Evolutionary conservation across 2,888 invertebrate species (phyloP).

Genomic region (Lobophora halterata): DNA sequence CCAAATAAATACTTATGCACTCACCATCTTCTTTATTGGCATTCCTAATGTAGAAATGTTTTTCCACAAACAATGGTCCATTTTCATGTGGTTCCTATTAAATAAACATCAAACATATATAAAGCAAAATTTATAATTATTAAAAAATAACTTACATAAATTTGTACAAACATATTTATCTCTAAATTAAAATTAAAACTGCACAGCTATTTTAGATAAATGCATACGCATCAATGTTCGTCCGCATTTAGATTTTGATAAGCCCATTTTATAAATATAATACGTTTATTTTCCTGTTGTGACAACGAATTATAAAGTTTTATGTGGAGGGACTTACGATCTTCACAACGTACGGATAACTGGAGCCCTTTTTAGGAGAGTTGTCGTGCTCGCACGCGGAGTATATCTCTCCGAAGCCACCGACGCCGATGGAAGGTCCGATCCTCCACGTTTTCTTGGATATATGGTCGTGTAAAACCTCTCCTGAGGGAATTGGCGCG

Average conservation of each 20-base stretch:
- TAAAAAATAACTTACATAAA: too few species aligned
- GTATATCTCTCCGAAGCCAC: constrained; percentile 97
- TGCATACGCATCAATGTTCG: too few species aligned
- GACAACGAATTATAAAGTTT: neutral
- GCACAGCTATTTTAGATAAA: too few species aligned
- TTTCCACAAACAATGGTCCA: constrained; percentile 97
- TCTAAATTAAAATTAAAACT: too few species aligned
- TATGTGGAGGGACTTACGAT: constrained; percentile 81
- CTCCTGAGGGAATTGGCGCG: constrained; percentile 87
- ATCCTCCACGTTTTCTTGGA: constrained; percentile 91
- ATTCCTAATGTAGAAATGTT: constrained; percentile 92
- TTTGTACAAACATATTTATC: too few species aligned
- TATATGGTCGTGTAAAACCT: constrained; percentile 86
- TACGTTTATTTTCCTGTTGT: too few species aligned
- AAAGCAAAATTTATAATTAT: too few species aligned
- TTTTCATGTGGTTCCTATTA: constrained; percentile 92
- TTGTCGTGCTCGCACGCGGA: constrained; percentile 84
- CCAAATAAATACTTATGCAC: constrained; percentile 46
- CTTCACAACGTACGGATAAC: constrained; percentile 87
- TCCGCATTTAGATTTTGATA: too few species aligned
- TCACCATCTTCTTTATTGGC: constrained; percentile 86
- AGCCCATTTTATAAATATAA: too few species aligned
- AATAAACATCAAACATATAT: too few species aligned
- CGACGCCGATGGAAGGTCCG: constrained; percentile 92
- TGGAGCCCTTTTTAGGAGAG: constrained; percentile 69